Percentiles rank a stretch among this genome's conserved stretches.
These are phyloP conservation scores for Hormaphis cornu DNA, from an alignment of 1,140 invertebrate genomes.

Conservation along the genomic window DNA sequence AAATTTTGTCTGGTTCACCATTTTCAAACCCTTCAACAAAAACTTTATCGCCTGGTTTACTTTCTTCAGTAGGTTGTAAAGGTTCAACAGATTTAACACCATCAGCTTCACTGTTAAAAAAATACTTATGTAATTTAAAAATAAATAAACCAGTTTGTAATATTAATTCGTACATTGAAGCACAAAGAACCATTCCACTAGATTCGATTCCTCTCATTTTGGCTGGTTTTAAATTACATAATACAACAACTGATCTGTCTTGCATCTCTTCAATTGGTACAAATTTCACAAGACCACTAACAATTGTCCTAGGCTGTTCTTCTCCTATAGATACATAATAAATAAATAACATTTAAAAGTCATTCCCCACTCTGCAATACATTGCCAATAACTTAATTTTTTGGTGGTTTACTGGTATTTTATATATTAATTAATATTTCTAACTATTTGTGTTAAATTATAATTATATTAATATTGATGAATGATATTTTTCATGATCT, in stretches of 20 bases:
- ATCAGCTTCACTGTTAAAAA: conserved; percentile 50
- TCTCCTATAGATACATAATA: conserved; percentile 46
- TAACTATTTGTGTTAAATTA: too few species aligned
- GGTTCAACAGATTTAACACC: conserved; percentile 67
- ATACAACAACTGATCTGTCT: conserved; percentile 72
- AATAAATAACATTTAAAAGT: not conserved
- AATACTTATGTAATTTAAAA: not conserved
- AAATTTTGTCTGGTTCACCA: conserved; percentile 67
- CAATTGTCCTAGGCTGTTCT: conserved; percentile 54
- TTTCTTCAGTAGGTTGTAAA: conserved; percentile 60
- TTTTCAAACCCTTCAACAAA: conserved; percentile 70
- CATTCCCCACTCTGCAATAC: not conserved
- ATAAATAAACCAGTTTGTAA: not conserved
- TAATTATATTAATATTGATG: not conserved
- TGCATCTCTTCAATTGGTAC: conserved; percentile 81
- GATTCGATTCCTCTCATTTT: conserved; percentile 86
- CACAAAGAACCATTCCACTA: conserved; percentile 83
- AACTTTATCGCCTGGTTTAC: conserved; percentile 70
- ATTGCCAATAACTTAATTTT: too few species aligned
- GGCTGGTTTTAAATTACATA: conserved; percentile 88
- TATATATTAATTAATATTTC: too few species aligned
- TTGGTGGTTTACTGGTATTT: too few species aligned
- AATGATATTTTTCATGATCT: too few species aligned
- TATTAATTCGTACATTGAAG: conserved; percentile 65
- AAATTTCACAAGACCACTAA: conserved; percentile 84